These are phyloP conservation scores for Aradus depressus DNA, from an alignment of 2,888 invertebrate genomes.

Conservation along the genomic window DNA sequence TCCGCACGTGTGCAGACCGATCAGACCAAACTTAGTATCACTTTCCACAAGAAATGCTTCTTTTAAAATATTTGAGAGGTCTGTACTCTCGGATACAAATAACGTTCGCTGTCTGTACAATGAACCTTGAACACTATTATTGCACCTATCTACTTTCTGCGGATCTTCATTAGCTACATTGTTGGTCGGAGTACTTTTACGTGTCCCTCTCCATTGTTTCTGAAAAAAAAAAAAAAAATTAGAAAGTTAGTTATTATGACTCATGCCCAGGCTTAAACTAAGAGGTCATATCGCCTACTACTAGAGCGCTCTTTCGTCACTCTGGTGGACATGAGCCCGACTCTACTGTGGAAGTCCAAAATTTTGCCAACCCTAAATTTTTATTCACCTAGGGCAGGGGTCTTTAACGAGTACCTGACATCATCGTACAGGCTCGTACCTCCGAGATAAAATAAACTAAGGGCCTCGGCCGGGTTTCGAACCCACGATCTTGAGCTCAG, in stretches of 20 bases:
- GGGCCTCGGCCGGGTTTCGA: no score
- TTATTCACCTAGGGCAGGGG: no score
- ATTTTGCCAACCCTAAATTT: no score
- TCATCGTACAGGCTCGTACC: no score
- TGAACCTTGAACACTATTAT: constrained; percentile 3
- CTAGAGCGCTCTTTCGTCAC: no score
- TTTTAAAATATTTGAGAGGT: constrained; percentile 42
- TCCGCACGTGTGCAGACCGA: constrained; percentile 84
- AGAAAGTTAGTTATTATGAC: neutral
- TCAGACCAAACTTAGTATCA: constrained; percentile 40
- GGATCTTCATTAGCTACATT: constrained; percentile 28
- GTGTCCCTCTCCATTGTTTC: constrained; percentile 29
- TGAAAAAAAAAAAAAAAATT: constrained; percentile 20
- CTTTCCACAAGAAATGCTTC: constrained; percentile 40
- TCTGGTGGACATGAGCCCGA: no score
- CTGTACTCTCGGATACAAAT: constrained; percentile 48
- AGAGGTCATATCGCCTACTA: no score
- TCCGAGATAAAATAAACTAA: no score
- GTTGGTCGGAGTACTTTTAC: constrained; percentile 24
- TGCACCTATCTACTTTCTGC: constrained; percentile 18
- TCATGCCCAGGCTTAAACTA: no score
- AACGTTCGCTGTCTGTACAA: constrained; percentile 50
- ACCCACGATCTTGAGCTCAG: no score
- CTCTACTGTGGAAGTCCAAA: no score
- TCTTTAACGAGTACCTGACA: no score